phyloP scores from a whole-genome alignment of 1,140 invertebrate species.

The Ceratina australensis region DNA sequence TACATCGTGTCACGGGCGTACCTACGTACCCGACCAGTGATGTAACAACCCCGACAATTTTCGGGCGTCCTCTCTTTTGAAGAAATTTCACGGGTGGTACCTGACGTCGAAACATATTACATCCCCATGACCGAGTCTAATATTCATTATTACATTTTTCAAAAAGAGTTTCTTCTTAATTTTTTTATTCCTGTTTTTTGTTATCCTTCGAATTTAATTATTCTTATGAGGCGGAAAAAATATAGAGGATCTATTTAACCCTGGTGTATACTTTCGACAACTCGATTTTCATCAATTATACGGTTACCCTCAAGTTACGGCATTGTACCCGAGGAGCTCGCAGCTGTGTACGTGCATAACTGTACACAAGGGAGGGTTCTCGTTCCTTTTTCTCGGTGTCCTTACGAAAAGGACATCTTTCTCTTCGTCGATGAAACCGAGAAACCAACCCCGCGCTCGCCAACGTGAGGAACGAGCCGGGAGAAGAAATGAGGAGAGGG shows the following conservation, averaged over 20 bases:
- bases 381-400: constrained; percentile 37
- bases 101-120: neutral
- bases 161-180: no score
- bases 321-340: constrained; percentile 31
- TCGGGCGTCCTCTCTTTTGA: neutral
- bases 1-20: neutral
- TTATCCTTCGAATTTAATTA: no score
- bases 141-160: no score
- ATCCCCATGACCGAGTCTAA: no score
- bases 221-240: no score
- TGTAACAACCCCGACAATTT: constrained; percentile 49
- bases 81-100: neutral
- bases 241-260: no score
- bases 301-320: constrained; percentile 40
- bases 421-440: constrained; percentile 44
- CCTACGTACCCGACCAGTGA: constrained; percentile 13
- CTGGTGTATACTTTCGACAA: neutral
- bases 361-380: constrained; percentile 36
- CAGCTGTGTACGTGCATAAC: constrained; percentile 2
- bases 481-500: no score
- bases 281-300: neutral
- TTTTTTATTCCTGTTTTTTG: no score
- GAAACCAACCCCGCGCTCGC: constrained; percentile 7
- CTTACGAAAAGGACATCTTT: constrained; percentile 55
- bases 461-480: constrained; percentile 43